Base-by-base conservation (phyloP, 2,797 vertebrate species). In the Lacerta viridis region DNA sequence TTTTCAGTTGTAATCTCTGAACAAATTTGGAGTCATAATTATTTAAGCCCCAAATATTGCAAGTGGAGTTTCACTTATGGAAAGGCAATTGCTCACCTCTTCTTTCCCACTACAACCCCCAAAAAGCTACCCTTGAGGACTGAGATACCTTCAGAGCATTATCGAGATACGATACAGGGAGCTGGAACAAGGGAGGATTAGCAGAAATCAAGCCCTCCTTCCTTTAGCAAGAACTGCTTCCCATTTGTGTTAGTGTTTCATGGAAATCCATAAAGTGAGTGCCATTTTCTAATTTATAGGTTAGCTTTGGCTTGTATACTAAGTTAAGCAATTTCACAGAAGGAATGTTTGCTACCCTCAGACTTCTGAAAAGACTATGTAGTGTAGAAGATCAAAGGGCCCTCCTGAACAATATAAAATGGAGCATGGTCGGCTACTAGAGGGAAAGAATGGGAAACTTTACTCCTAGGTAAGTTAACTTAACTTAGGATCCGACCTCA, bases 211-310 rank as follows among this genome's bases (percentile, higher is more conserved):
- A 89, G 87, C 85, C 91, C 55, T 20, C 39, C 78, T 69, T 55
- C 85, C 76, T 87, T 89, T 78, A 29, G 11, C 55, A 64, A 81
- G 10, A 80, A 59, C 15, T 29, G 9, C 4, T 55, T 33, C n/a
- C 7, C n/a, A 25, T 75, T 66, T 87, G 17, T 2, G 43, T 8
- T 43, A 41, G 33, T 64, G 55, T 64, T 82, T 81, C 71, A 74
- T 15, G 41, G 17, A 46, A 9, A 23, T 23, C 66, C 9, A 79
- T 11, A 93, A 94, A 87, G 92, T 91, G 85, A 80, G 25, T 75
- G 92, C 87, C 64, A 0, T 79, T 69, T 88, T 75, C 71, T 0
- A 88, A 43, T 71, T 92, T 83, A 86, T 87, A 18, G 75, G 2
- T 84, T 25, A 77, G 23, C 15, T 39, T 50, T 71, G 33, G 61